Evolutionary conservation across 2,888 invertebrate species (phyloP), one percentile per base, ranked within the genome.

Genomic region (Tethea ocularis): DNA sequence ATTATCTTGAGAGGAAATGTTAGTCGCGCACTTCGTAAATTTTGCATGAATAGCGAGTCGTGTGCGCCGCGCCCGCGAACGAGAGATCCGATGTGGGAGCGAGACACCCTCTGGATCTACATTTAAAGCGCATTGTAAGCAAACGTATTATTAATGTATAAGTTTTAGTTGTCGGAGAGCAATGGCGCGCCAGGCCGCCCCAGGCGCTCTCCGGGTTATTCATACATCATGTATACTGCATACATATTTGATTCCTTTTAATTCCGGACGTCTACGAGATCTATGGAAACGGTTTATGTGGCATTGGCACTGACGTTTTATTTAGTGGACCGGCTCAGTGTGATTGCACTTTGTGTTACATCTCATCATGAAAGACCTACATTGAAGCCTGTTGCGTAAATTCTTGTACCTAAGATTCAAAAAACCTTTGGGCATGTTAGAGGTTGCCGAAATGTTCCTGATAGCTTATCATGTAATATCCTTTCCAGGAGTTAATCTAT

Each of bases 101-200:
- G 81, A 74, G 88, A 87, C 78, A 68, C 71, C 75, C 83, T 81
- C 76, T 83, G 86, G 86, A 91, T 91, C 90, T 91, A 93, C 92
- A 92, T 91, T 92, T 93, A 91, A 91, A 93, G 92, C 91, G 89
- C 91, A 92, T 92, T 91, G 92, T 91, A 92, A 93, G 91, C 91
- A 92, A 90, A 86, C 82, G 85, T 86, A 92, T 93, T 93, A 92
- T 89, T 91, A 92, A 93, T 92, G 92, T 89, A 92, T 86, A 89
- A 88, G 87, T 89, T 92, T 91, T 91, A 92, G 92, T 91, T 91
- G 88, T 89, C 85, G 84, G 87, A 85, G 86, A 87, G 88, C 82
- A 82, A 80, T 76, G 86, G 85, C 83, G 86, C 85, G 84, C 83
- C 85, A 81, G 82, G 78, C 81, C 82, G 85, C 38, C 38, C 83